Evolutionary conservation across 2,888 invertebrate genomes (phyloP).

Genomic region (Brachyptera risi): DNA sequence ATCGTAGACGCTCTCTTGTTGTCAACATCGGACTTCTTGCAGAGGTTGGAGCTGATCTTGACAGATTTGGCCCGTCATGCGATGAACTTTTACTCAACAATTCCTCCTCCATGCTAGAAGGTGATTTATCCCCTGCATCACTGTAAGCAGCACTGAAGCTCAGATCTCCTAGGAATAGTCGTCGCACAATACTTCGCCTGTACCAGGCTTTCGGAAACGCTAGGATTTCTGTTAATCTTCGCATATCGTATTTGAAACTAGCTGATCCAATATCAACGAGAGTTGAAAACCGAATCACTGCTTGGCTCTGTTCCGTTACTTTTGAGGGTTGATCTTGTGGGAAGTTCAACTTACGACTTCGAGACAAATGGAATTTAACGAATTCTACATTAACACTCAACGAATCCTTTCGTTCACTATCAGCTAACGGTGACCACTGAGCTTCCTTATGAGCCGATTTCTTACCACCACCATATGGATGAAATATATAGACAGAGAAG

Average conservation of each 20-base stretch:
- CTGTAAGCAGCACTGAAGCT: constrained; percentile 53
- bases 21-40: constrained; percentile 36
- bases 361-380: constrained; percentile 90
- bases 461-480: constrained; percentile 91
- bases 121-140: constrained; percentile 44
- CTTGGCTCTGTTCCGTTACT: constrained; percentile 65
- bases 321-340: constrained; percentile 53
- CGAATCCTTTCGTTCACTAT: constrained; percentile 91
- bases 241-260: constrained; percentile 98
- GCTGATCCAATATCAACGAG: constrained; percentile 58
- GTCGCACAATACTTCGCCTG: constrained; percentile 83
- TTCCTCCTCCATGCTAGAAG: constrained; percentile 35
- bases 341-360: constrained; percentile 85
- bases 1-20: constrained; percentile 52
- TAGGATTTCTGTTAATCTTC: constrained; percentile 91
- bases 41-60: constrained; percentile 27
- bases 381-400: constrained; percentile 95
- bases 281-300: constrained; percentile 85
- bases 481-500: constrained; percentile 97
- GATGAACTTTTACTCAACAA: constrained; percentile 15
- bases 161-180: constrained; percentile 91
- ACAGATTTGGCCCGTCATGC: constrained; percentile 15
- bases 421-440: constrained; percentile 82
- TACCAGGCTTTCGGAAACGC: constrained; percentile 99
- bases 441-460: constrained; percentile 70